A percentile compares a stretch with the other conserved stretches of the same genome.
Conservation (phyloP, 2,797 vertebrate genomes). For the Glyptemys insculpta region DNA sequence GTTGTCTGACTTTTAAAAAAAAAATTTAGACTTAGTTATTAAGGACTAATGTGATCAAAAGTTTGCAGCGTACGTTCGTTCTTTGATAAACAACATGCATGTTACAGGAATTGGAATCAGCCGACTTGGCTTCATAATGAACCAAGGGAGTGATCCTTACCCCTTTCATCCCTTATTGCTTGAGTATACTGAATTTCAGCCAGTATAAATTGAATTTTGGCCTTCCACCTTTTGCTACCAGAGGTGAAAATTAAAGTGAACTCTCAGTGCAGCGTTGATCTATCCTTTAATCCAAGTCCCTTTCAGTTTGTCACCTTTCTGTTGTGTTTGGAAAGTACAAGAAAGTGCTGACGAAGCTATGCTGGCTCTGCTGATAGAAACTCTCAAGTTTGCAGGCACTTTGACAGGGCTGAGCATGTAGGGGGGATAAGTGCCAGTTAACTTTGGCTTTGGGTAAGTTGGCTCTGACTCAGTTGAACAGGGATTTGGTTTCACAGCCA, state of each 20-base stretch:
- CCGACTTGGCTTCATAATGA: slow-evolving; percentile 61
- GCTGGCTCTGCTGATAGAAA: slow-evolving; percentile 25
- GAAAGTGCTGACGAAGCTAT: slow-evolving; percentile 17
- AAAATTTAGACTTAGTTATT: not conserved
- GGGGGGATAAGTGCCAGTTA: not conserved
- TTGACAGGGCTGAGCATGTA: slow-evolving; percentile 12
- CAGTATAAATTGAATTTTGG: slow-evolving; percentile 16
- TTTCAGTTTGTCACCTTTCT: not conserved
- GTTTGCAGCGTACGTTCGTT: not conserved
- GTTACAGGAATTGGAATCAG: slow-evolving; percentile 49
- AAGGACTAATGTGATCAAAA: slow-evolving; percentile 23
- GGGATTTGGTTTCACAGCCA: not conserved
- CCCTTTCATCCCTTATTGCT: slow-evolving; percentile 47
- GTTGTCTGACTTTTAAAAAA: slow-evolving; percentile 6
- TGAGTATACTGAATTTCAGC: slow-evolving; percentile 49
- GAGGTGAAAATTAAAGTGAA: not conserved
- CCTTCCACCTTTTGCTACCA: slow-evolving; percentile 26
- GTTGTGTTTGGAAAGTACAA: not conserved
- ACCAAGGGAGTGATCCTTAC: slow-evolving; percentile 51
- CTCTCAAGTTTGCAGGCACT: slow-evolving; percentile 30
- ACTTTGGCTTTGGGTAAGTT: slow-evolving; percentile 4
- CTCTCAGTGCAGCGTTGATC: not conserved
- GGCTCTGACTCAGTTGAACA: not conserved
- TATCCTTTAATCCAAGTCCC: not conserved
- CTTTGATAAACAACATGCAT: slow-evolving; percentile 34